Evolutionary conservation across 2,797 vertebrate species (phyloP).

Genomic region (Pitangus sulphuratus): DNA sequence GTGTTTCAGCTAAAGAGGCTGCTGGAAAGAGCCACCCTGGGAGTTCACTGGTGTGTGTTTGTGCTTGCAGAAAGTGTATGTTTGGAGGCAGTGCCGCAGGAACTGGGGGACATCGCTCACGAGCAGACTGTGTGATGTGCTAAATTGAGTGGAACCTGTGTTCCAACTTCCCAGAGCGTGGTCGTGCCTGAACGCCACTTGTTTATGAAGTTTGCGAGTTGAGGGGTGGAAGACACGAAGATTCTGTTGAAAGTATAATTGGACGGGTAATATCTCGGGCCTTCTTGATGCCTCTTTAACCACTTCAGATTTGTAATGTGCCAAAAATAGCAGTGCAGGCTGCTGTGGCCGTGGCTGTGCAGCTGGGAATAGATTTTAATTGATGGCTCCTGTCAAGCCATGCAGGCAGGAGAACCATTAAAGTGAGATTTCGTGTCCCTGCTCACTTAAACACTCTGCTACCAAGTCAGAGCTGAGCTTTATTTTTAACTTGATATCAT

Average conservation of each 20-base stretch:
- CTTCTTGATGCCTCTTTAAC: background rate
- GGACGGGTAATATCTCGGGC: background rate
- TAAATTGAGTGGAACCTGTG: slow-evolving; percentile 40
- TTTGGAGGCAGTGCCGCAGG: background rate
- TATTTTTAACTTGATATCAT: background rate
- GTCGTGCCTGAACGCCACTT: background rate
- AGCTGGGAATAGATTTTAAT: slow-evolving; percentile 64
- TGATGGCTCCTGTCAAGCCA: slow-evolving; percentile 41
- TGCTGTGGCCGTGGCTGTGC: slow-evolving; percentile 13
- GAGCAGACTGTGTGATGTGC: background rate
- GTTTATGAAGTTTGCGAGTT: background rate
- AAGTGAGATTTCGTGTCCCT: slow-evolving; percentile 44
- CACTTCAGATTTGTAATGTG: slow-evolving; percentile 36
- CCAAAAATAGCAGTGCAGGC: slow-evolving; percentile 43
- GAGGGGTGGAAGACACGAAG: background rate
- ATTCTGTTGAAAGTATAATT: background rate
- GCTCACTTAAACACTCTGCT: slow-evolving; percentile 30
- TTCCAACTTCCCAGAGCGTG: background rate
- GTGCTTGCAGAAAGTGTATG: background rate
- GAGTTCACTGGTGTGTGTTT: background rate
- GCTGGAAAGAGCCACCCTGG: background rate
- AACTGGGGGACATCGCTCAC: background rate
- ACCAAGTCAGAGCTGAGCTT: background rate
- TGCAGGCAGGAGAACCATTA: slow-evolving; percentile 37
- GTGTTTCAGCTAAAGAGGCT: background rate